Evolutionary conservation across 2,888 invertebrate species (phyloP), one percentile per base, ranked within the genome.

Genomic region (Pyrrhosoma nymphula): DNA sequence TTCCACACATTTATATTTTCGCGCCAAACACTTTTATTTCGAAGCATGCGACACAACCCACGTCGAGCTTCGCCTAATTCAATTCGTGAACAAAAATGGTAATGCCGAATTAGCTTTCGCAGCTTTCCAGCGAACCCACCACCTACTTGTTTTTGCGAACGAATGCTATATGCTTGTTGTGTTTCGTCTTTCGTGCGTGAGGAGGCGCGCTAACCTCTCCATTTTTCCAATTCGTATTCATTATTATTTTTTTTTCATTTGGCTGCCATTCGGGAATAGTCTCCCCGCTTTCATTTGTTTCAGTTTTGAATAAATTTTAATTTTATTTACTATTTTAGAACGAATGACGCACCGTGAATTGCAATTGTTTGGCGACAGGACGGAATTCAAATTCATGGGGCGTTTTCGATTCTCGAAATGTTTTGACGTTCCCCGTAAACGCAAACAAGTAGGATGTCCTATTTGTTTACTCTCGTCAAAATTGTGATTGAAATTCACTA

Each of bases 361-460:
- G 82, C 35, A 82, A 82, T 82, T 82, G 35, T 82, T 69, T 10
- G 82, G 82, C 82, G 69, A 35, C 14, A 8, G 82, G 82, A 82
- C 10, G 82, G n/a, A 82, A 82, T 82, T 82, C 82, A 82, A 82
- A 82, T 82, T 82, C 82, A 82, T 16, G 82, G 82, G n/a, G 82
- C 30, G 82, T 3, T 82, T 82, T 82, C 82, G 82, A 82, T 82
- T 26, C 82, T 35, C 82, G n/a, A 12, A n/a, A 30, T 82, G 82
- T 82, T 35, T 82, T 82, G 82, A 82, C 14, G 82, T 35, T 82
- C 35, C 82, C 26, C 26, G 82, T 8, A 30, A 82, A 82, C 82
- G 82, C 82, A 82, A 82, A 82, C 82, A 82, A 82, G 82, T 82
- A 23, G 82, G 82, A n/a, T 69, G 69, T 26, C 69, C 82, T 82